Evolutionary conservation across 64 coral and sea anemone genomes (phyloP), one percentile per base, ranked within the genome.

Genomic region (Pocillopora damicornis): DNA sequence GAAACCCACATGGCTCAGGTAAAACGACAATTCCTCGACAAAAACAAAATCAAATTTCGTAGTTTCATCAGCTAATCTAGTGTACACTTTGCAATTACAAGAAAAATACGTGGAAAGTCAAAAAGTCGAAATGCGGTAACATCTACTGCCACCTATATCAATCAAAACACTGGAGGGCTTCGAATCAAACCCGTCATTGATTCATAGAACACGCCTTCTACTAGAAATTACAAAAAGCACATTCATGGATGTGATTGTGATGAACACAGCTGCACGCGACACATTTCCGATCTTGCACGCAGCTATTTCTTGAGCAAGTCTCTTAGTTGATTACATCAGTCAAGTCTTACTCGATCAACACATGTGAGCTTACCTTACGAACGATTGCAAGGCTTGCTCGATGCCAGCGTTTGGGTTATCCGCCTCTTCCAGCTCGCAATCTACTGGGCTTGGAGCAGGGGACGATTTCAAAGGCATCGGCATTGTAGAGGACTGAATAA

Each of bases 1-100:
- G 90, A 87, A 91, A 91, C 90, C 86, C 90, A 91, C 90, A 91
- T 91, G 90, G 90, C 72, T 66, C 18, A 14, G 58, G 60, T 22
- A 35, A 14, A 65, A 17, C 86, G 61, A 76, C 83, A 91, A 91
- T 91, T 91, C 90, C 90, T 73, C 34, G 74, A 80, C 90, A 79
- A 78, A 86, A 87, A 91, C 81, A 85, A 79, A 72, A 17, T 42
- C 64, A 57, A 85, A 68, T 58, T 35, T 72, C 69, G 57, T 22
- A 85, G 63, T 85, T 72, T 13, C 17, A 85, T 73, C 81, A 73
- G 65, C 68, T 22, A 72, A 85, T 85, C 36, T 71, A 72, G 63
- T 73, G 71, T 73, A 85, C 37, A 58, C 63, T 11, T 9, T 72
- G 30, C 81, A 72, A 85, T 58, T 35, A 63, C 11, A 68, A 5